phyloP scores from a whole-genome alignment of 1,140 invertebrate species.

The Amphibalanus amphitrite region DNA sequence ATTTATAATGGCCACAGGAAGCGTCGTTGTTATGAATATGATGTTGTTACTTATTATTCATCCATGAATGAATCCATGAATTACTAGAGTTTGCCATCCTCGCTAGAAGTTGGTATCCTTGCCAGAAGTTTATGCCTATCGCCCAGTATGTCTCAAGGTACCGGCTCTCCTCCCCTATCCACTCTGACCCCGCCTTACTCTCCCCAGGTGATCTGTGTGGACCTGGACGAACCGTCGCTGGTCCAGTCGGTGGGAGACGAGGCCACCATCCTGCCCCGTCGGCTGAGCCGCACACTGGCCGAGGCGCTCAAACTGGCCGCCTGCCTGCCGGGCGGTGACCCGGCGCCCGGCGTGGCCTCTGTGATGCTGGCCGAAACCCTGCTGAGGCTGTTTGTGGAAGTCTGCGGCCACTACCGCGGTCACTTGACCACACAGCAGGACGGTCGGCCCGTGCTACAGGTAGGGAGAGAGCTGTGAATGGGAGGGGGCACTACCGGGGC shows the following conservation, averaged over 20 bases:
- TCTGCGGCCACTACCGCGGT: conserved; percentile 39
- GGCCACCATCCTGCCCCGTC: conserved; percentile 39
- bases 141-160: too few species aligned
- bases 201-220: neutral
- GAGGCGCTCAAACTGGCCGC: conserved; percentile 41
- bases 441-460: too few species aligned
- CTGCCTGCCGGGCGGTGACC: conserved; percentile 11
- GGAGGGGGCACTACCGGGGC: conserved; percentile 40
- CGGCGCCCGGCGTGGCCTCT: conserved; percentile 16
- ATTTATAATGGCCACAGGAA: too few species aligned
- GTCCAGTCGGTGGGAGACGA: conserved; percentile 41
- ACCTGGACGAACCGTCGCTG: conserved; percentile 32
- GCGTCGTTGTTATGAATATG: too few species aligned
- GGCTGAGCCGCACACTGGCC: conserved; percentile 38
- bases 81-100: too few species aligned
- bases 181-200: too few species aligned
- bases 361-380: conserved; percentile 46
- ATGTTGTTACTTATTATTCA: too few species aligned
- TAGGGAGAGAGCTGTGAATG: too few species aligned
- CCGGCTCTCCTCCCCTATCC: too few species aligned
- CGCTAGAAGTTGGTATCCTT: too few species aligned
- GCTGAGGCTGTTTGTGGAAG: conserved; percentile 43
- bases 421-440: conserved; percentile 26
- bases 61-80: too few species aligned
- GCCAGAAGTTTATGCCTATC: too few species aligned